These are phyloP conservation scores for Propithecus perrieri DNA, from an alignment of 2,797 vertebrate genomes.

Conservation along the genomic window DNA sequence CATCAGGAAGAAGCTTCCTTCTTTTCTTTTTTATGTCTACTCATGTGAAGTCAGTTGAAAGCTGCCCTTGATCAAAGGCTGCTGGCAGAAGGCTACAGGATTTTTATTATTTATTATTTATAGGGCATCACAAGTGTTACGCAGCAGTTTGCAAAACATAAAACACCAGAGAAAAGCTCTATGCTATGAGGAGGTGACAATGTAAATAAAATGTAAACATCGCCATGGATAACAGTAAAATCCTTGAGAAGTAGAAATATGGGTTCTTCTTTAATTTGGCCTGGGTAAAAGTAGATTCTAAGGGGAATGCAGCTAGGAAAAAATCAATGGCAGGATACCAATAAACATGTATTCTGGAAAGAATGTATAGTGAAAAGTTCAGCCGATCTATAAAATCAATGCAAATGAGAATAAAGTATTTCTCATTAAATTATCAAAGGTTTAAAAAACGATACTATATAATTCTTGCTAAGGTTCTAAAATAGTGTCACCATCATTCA, in stretches of 20 bases:
- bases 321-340: neutral
- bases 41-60: conserved; percentile 64
- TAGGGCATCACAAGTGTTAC: conserved; percentile 44
- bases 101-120: conserved; percentile 73
- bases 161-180: conserved; percentile 36
- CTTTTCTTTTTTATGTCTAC: conserved; percentile 2
- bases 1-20: neutral
- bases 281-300: neutral
- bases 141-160: conserved; percentile 60
- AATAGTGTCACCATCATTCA: neutral
- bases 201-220: conserved; percentile 58
- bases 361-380: neutral
- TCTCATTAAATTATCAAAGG: conserved; percentile 24
- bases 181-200: conserved; percentile 31
- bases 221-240: neutral
- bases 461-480: neutral
- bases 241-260: neutral
- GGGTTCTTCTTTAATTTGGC: neutral
- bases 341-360: neutral
- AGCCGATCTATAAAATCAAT: neutral
- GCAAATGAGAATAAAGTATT: neutral
- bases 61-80: conserved; percentile 68
- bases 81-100: conserved; percentile 28
- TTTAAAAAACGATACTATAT: conserved; percentile 38
- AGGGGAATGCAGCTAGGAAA: neutral